Evolutionary conservation across 1,140 invertebrate species (phyloP).

Genomic region (Caenorhabditis inopinata): DNA sequence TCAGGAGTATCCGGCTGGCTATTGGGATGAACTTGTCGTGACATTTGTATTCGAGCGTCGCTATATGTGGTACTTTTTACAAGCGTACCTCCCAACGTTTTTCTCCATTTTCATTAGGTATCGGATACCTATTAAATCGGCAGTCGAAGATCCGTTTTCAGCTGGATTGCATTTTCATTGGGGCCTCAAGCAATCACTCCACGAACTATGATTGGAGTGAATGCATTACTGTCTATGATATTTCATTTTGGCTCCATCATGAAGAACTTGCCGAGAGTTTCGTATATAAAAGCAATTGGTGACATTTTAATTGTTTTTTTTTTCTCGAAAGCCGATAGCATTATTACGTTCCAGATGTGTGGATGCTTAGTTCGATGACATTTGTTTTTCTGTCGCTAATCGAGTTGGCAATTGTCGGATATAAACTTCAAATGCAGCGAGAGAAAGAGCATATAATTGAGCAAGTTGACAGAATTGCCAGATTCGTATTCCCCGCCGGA

Average conservation of each 20-base stretch:
- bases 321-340: background rate
- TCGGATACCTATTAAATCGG: background rate
- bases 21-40: constrained; percentile 62
- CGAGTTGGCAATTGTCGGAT: constrained; percentile 57
- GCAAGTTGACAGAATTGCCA: constrained; percentile 49
- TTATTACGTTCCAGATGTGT: constrained; percentile 51
- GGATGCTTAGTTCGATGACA: constrained; percentile 60
- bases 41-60: constrained; percentile 59
- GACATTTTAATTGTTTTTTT: background rate
- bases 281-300: constrained; percentile 60
- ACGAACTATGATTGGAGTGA: constrained; percentile 64
- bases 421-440: constrained; percentile 48
- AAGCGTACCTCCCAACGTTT: constrained; percentile 63
- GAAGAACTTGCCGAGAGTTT: constrained; percentile 57
- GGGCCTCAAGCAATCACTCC: constrained; percentile 64
- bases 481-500: constrained; percentile 51
- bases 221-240: constrained; percentile 62
- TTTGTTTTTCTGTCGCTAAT: constrained; percentile 58
- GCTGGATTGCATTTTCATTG: constrained; percentile 62
- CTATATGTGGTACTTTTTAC: constrained; percentile 61
- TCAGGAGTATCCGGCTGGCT: constrained; percentile 61
- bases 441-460: constrained; percentile 35
- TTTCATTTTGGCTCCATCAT: constrained; percentile 66
- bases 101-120: constrained; percentile 63
- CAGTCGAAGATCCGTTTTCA: background rate